Percentiles rank a stretch among this genome's conserved stretches.
Evolutionary conservation across 2,113 vertebrate genomes (phyloP).

Genomic region (Parus major): DNA sequence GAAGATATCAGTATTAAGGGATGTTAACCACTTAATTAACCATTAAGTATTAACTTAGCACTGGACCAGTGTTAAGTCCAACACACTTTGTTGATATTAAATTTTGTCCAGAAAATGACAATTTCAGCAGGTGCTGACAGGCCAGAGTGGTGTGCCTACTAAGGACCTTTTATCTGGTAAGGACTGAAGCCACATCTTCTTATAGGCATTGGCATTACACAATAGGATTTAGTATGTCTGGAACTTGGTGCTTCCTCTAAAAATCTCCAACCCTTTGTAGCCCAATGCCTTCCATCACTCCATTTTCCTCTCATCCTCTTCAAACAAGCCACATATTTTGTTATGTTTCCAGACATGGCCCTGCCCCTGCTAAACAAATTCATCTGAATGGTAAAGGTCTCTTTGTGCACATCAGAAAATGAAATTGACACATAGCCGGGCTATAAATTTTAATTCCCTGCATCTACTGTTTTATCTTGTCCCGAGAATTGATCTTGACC

Average conservation of each 20-base stretch:
- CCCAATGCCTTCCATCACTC: background rate
- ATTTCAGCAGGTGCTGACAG: background rate
- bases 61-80: background rate
- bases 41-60: too few species aligned
- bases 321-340: background rate
- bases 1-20: background rate
- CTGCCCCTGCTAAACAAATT: background rate
- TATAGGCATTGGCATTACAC: background rate
- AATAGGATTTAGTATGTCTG: background rate
- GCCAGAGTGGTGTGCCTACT: background rate
- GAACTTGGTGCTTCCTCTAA: background rate
- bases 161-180: background rate
- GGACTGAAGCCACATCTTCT: background rate
- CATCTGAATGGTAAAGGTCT: background rate
- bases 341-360: background rate
- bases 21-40: too few species aligned
- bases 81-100: background rate
- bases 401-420: background rate
- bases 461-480: background rate
- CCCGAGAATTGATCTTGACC: background rate
- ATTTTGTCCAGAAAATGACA: background rate
- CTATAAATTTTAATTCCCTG: background rate
- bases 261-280: background rate
- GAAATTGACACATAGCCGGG: background rate
- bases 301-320: background rate